Evolutionary conservation across 2,888 invertebrate genomes (phyloP), one percentile per base, ranked within the genome.

Genomic region (Timema podura): DNA sequence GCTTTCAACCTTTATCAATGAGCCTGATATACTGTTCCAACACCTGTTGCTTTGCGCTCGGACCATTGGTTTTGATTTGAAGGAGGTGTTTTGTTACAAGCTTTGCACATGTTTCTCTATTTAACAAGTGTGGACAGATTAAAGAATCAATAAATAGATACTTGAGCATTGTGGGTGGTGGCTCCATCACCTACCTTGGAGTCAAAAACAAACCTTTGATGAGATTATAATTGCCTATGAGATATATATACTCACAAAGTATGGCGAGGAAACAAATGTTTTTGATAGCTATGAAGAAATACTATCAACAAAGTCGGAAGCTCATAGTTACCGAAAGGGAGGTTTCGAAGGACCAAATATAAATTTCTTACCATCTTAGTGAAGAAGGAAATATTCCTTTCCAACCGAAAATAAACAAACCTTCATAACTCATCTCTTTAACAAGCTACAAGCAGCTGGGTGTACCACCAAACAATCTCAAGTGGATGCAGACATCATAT

Each of bases 391-490:
- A 44, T 61, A 5, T 61, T 61, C 6, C 6, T 61, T 61, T 61
- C 44, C 61, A 44, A 5, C 61, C 5, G 5, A 51, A 61, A 61
- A 61, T 61, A 61, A 61, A 61, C 44, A 15, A 0, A 13, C 61
- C 16, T 61, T 2, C 6, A 61, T 61, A 61, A 61, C 9, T 61
- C 13, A 44, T 13, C 16, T 16, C 11, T 61, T 10, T 16, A 61
- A 61, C 30, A 61, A 61, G 61, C 45, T 61, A 45, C 10, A 61
- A 61, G 61, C 16, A 61, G 61, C 61, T 61, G 61, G 61, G 16
- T 61, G 61, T 61, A n/a, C n/a, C n/a, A n/a, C n/a, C n/a, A n/a
- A n/a, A n/a, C n/a, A n/a, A n/a, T n/a, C n/a, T n/a, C n/a, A 61
- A 16, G 61, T 16, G 45, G 61, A 6, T 13, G 61, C 61, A 61